Percentiles rank a stretch among this genome's conserved stretches.
phyloP scores from a whole-genome alignment of 1,140 invertebrate genomes.

The Drosophila auraria region DNA sequence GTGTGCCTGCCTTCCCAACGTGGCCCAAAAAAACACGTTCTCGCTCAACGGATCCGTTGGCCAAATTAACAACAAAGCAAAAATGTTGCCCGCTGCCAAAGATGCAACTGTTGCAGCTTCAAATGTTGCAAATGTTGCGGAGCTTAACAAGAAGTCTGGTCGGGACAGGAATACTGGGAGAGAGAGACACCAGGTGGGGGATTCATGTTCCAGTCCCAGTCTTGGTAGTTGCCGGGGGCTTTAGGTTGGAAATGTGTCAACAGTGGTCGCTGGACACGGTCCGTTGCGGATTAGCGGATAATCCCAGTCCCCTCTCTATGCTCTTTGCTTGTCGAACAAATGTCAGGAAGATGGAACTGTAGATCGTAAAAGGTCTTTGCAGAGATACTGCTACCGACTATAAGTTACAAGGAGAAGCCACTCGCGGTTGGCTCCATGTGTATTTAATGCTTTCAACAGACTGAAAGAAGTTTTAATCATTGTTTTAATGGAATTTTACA shows the following conservation, averaged over 20 bases:
- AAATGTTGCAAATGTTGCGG: conserved; percentile 43
- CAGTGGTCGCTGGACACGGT: conserved; percentile 30
- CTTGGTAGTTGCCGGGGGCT: conserved; percentile 9
- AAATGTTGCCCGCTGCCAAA: conserved; percentile 56
- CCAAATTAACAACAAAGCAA: conserved; percentile 51
- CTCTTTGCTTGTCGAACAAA: conserved; percentile 5
- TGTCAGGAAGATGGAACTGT: conserved; percentile 17
- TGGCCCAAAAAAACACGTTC: conserved; percentile 52
- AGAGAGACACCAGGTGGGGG: background rate
- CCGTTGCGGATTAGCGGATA: conserved; percentile 15
- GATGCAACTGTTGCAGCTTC: conserved; percentile 50
- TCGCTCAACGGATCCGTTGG: conserved; percentile 45
- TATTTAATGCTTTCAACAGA: background rate
- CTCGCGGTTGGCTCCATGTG: background rate
- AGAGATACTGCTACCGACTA: background rate
- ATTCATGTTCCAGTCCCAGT: background rate
- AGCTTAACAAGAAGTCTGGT: conserved; percentile 26
- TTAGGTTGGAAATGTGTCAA: conserved; percentile 53
- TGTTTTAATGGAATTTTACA: background rate
- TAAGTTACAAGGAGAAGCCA: background rate
- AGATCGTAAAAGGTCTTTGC: conserved; percentile 13
- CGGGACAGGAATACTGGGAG: background rate
- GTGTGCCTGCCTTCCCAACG: conserved; percentile 17
- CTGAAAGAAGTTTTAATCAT: background rate
- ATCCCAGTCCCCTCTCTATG: background rate